Evolutionary conservation across 2,113 vertebrate species (phyloP).

Genomic region (Muscicapa adusta): DNA sequence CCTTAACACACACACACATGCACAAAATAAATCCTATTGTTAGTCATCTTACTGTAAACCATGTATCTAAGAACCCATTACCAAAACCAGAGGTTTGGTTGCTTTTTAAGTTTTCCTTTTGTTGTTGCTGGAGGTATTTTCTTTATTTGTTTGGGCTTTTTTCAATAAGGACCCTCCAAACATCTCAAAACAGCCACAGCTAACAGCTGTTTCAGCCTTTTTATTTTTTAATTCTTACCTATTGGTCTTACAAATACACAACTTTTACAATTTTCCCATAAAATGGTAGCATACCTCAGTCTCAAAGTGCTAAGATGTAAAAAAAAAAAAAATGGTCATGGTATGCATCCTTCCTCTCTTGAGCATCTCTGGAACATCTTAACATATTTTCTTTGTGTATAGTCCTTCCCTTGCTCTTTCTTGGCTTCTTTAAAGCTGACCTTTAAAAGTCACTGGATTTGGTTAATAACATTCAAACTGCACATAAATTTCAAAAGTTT

Average conservation of each 20-base stretch:
- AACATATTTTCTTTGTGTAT: not conserved
- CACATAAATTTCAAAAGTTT: not conserved
- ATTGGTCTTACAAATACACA: not conserved
- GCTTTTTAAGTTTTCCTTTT: not conserved
- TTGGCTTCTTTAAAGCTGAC: not conserved
- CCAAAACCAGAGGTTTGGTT: not conserved
- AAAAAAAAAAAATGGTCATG: not conserved
- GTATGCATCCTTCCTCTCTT: not conserved
- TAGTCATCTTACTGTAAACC: not conserved
- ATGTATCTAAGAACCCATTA: not conserved
- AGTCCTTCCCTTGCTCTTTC: not conserved
- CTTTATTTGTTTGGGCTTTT: not conserved
- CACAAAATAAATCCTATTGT: not conserved
- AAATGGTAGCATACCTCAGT: not conserved
- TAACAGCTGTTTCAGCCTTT: not conserved
- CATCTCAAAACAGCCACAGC: not conserved
- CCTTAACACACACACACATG: not conserved
- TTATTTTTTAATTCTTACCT: not conserved
- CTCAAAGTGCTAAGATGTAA: not conserved
- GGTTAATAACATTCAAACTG: not conserved
- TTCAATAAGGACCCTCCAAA: not conserved
- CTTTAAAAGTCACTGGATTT: not conserved
- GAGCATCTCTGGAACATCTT: not conserved
- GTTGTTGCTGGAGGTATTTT: not conserved
- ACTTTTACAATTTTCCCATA: not conserved